Percentiles rank a stretch among this genome's conserved stretches.
phyloP scores from a whole-genome alignment of 2,113 vertebrate genomes.

The Trogon surrucura region DNA sequence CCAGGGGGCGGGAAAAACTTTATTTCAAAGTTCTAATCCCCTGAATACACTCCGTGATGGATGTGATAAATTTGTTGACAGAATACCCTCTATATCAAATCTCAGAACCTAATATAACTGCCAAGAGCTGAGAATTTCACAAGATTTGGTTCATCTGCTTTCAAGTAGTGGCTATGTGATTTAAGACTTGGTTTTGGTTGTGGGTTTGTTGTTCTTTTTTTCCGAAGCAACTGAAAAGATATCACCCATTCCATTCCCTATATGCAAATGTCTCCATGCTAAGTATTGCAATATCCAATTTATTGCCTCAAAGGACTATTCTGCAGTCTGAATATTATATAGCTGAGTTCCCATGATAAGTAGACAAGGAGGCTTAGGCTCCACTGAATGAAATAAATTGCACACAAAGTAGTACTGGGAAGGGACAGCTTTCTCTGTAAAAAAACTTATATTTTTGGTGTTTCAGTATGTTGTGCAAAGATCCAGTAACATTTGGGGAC shows the following conservation, averaged over 20 bases:
- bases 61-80: conserved; percentile 34
- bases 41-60: neutral
- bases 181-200: neutral
- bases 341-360: neutral
- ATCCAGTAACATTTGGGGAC: neutral
- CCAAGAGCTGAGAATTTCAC: conserved; percentile 31
- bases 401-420: neutral
- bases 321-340: neutral
- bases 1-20: neutral
- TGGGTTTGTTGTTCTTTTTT: neutral
- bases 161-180: neutral
- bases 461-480: neutral
- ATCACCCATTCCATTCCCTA: neutral
- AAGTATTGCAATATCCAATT: neutral
- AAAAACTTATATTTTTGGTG: neutral
- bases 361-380: neutral
- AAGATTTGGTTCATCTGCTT: conserved; percentile 43
- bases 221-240: neutral
- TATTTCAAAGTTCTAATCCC: neutral
- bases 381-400: neutral
- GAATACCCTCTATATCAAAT: conserved; percentile 13
- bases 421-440: neutral
- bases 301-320: neutral
- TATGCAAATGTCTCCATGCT: neutral
- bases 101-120: conserved; percentile 8